These are phyloP conservation scores for Drosophila kanapiae DNA, from an alignment of 1,140 invertebrate genomes.

Conservation along the genomic window DNA sequence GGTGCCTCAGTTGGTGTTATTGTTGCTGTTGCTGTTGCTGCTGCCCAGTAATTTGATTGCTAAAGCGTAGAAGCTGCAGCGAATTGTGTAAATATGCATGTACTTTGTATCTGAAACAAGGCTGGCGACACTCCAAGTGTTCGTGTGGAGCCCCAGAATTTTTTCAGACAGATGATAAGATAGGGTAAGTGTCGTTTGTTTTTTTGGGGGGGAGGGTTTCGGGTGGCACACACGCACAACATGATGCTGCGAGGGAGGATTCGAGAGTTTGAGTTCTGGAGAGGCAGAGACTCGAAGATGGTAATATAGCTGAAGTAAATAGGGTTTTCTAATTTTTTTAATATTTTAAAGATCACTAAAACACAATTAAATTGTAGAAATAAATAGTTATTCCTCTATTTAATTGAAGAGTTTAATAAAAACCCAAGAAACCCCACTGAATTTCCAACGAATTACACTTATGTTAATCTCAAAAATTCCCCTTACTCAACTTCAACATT, in stretches of 20 bases:
- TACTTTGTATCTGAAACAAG: conserved; percentile 71
- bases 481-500: neutral
- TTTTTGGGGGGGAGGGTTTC: neutral
- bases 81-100: conserved; percentile 83
- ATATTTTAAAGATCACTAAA: neutral
- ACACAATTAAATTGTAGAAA: neutral
- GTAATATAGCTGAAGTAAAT: neutral
- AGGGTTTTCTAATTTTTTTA: no score
- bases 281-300: neutral
- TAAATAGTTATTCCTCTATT: neutral
- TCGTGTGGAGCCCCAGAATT: conserved; percentile 13
- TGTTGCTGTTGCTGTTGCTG: conserved; percentile 20
- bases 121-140: conserved; percentile 40
- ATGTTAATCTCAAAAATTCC: no score
- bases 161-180: conserved; percentile 60
- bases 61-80: conserved; percentile 82
- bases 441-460: neutral
- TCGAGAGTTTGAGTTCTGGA: neutral
- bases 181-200: conserved; percentile 39
- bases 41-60: conserved; percentile 77
- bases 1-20: neutral
- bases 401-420: no score
- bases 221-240: neutral
- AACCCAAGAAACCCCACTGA: no score
- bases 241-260: conserved; percentile 62